Evolutionary conservation across 2,888 invertebrate genomes (phyloP), one percentile per base, ranked within the genome.

Genomic region (Ectobius pallidus): DNA sequence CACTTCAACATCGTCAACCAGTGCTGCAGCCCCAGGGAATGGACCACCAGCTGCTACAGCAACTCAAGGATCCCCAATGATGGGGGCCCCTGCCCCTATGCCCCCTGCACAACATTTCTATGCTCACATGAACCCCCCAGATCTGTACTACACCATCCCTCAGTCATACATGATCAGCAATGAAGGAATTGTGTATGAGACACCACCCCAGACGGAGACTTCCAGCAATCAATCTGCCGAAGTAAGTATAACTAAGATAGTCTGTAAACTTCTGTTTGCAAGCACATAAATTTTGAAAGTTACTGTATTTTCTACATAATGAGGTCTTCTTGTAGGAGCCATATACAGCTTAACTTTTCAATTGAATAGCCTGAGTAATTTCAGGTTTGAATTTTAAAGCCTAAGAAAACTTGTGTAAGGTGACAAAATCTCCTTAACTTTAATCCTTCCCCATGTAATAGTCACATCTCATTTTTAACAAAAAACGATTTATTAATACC

Each of bases 221-320:
- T 70, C 70, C 3, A 70, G 58, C 61, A 70, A 70, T 18, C 70
- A 55, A 18, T 70, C 70, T 9, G 58, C 61, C 27, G 70, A 70
- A 22, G 70, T 70, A 25, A 42, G 70, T 70, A 25, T 25, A 2
- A 34, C 34, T 11, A 6, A 34, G 34, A n/a, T n/a, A n/a, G n/a
- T n/a, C n/a, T n/a, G n/a, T n/a, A n/a, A n/a, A n/a, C n/a, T n/a
- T n/a, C n/a, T n/a, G n/a, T n/a, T n/a, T n/a, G n/a, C n/a, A n/a
- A n/a, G n/a, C n/a, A n/a, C n/a, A n/a, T n/a, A n/a, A n/a, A n/a
- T n/a, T n/a, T n/a, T n/a, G n/a, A n/a, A n/a, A n/a, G n/a, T n/a
- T n/a, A n/a, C n/a, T n/a, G n/a, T n/a, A n/a, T n/a, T n/a, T n/a
- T n/a, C n/a, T n/a, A n/a, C n/a, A n/a, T n/a, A n/a, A n/a, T n/a